Evolutionary conservation across 2,113 vertebrate species (phyloP), one percentile per base, ranked within the genome.

Genomic region (Eidolon helvum): DNA sequence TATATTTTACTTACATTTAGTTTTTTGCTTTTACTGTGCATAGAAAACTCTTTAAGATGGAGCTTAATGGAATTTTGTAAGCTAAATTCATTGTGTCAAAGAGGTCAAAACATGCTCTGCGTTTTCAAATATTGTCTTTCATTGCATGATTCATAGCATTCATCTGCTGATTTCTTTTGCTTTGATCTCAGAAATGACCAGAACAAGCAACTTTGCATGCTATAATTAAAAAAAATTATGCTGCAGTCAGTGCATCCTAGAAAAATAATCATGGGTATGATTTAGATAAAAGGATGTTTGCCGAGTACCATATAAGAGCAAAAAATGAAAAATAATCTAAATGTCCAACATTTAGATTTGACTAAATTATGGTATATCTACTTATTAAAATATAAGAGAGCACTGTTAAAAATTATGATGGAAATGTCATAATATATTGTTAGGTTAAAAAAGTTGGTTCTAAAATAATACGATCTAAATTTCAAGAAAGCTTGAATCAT

Each of bases 1-100:
- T 72, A 28, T 55, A 80, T 95, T 82, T 96, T 85, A 94, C 68
- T 80, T 61, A 89, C 71, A 63, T 84, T 94, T 95, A 82, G 26
- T 59, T 79, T 84, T 90, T 82, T 71, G 43, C 40, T 90, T 91
- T 96, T 80, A 88, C 24, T 89, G 53, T 85, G 87, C 50, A 88
- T 4, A 79, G 22, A 78, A 66, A 84, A 93, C 38, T 79, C 33
- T 57, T 59, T 79, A 68, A 57, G 74, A 74, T 19, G 87, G 65
- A 91, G 30, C 48, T 87, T 87, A 75, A 86, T 50, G 22, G 50
- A 89, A 79, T 88, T 95, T 95, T 95, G 19, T 92, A 80, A 77
- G 45, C 79, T 88, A 88, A 89, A 35, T 72, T 10, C 22, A 40
- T 84, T 61, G 18, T 79, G 72, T 79, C 38, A 78, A 66, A 93